Conservation (phyloP, 2,113 vertebrate species). For the Vombatus ursinus region DNA sequence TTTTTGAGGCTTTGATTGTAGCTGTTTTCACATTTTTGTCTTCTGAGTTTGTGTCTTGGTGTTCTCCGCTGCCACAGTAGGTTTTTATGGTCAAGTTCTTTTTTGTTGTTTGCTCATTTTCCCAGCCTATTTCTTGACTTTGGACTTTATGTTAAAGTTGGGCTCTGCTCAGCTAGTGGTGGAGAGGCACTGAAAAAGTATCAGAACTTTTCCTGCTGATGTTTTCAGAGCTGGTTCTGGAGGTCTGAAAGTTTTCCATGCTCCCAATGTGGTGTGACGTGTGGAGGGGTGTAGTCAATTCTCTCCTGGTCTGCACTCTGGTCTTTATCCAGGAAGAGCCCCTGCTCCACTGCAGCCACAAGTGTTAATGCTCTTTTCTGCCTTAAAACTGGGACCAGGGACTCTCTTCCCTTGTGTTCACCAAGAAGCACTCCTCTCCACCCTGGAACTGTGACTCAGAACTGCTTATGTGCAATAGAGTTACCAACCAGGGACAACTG, state of each 20-base stretch:
- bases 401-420: background rate
- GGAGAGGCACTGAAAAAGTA: background rate
- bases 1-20: background rate
- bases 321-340: background rate
- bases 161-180: background rate
- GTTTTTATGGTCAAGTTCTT: background rate
- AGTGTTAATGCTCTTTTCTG: background rate
- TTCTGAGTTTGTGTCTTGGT: background rate
- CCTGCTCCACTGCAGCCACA: background rate
- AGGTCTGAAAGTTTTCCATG: background rate
- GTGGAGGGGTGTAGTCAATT: background rate
- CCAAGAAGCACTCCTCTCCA: background rate
- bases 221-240: background rate
- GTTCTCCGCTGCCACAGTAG: background rate
- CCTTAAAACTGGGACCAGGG: background rate
- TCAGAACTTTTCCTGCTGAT: background rate
- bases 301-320: background rate
- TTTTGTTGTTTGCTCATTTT: background rate
- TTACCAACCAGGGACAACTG: background rate
- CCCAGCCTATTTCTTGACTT: background rate
- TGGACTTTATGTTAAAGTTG: background rate
- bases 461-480: background rate
- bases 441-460: background rate
- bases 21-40: background rate
- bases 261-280: background rate